Evolutionary conservation across 2,888 invertebrate species (phyloP).

Genomic region (Mythimna albipuncta): DNA sequence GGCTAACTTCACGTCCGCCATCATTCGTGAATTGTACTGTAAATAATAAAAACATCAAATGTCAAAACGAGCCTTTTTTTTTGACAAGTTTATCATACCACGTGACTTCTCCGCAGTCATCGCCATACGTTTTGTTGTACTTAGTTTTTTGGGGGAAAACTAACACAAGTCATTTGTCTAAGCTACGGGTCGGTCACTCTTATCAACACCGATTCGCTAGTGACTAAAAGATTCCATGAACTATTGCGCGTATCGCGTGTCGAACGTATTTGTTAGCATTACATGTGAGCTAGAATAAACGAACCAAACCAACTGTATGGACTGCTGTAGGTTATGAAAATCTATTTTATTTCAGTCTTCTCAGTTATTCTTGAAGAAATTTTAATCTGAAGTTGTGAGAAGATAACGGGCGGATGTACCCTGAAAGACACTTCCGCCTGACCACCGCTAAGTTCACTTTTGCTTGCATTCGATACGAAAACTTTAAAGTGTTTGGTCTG

Average conservation of each 20-base stretch:
- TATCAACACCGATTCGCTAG: conserved; percentile 34
- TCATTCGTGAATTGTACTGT: too few relatives aligned
- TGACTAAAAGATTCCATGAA: background rate
- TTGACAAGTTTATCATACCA: too few relatives aligned
- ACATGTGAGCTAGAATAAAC: conserved; percentile 10
- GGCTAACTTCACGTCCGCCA: too few relatives aligned
- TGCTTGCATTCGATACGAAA: too few relatives aligned
- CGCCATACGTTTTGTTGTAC: too few relatives aligned
- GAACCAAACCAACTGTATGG: conserved; percentile 13
- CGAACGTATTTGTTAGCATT: conserved; percentile 4
- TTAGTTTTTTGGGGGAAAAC: too few relatives aligned
- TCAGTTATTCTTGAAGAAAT: conserved; percentile 22
- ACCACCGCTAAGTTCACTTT: too few relatives aligned
- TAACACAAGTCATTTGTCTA: too few relatives aligned
- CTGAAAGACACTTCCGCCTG: background rate
- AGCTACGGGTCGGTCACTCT: conserved; percentile 19
- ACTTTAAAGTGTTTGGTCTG: too few relatives aligned
- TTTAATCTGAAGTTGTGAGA: conserved; percentile 1
- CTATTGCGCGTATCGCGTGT: conserved; percentile 8
- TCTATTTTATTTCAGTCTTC: conserved; percentile 37
- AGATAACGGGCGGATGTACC: background rate
- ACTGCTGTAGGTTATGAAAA: conserved; percentile 3
- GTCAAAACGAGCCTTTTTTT: too few relatives aligned
- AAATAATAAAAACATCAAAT: too few relatives aligned
- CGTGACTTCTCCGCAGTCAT: too few relatives aligned